Base-by-base conservation (phyloP, 2,797 vertebrate species). In the Darevskia nairensis region DNA sequence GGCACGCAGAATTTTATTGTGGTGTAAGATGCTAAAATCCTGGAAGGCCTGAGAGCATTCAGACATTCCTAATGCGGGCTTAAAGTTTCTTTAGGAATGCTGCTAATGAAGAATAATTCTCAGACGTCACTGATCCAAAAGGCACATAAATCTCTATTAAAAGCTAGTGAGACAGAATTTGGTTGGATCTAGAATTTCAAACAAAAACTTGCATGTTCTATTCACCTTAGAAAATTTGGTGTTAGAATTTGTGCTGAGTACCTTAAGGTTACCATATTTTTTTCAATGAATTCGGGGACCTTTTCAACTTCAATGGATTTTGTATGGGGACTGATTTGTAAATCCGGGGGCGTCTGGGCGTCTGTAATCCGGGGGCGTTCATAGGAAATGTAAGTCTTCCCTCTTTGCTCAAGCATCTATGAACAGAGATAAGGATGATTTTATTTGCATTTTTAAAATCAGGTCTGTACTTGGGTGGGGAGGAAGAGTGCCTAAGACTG, bases 1-100 rank as follows among this genome's bases (percentile, higher is more conserved):
- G 71, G 0, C 0, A 68, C 13, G 23, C 1, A 5, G 72, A 8
- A 50, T 21, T 0, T 27, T 8, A 68, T 0, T 85, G 29, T 35
- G 23, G 25, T 64, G 2, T 78, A 39, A 89, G 69, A 59, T 55
- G 32, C 41, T 35, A 0, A 80, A 83, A 27, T 21, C 0, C 0
- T 41, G 88, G 0, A 64, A 0, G 35, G 17, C 32, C 27, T 55
- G 27, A 46, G 17, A 13, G 27, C 25, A 41, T 46, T 44, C 83
- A 68, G 46, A 68, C 21, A 8, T 80, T 64, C 39, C 17, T 46
- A 9, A 74, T 23, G 5, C 13, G 44, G 32, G 44, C 35, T 80
- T 74, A 46, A 80, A 80, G 50, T 81, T 59, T 9, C 39, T 27
- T 75, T 74, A 75, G 55, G 50, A 32, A 61, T 39, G 11, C 25